A percentile compares a stretch with the other conserved stretches of the same genome.
These are phyloP conservation scores for Drosophila pseudoananassae DNA, from an alignment of 1,140 invertebrate genomes.

Conservation along the genomic window DNA sequence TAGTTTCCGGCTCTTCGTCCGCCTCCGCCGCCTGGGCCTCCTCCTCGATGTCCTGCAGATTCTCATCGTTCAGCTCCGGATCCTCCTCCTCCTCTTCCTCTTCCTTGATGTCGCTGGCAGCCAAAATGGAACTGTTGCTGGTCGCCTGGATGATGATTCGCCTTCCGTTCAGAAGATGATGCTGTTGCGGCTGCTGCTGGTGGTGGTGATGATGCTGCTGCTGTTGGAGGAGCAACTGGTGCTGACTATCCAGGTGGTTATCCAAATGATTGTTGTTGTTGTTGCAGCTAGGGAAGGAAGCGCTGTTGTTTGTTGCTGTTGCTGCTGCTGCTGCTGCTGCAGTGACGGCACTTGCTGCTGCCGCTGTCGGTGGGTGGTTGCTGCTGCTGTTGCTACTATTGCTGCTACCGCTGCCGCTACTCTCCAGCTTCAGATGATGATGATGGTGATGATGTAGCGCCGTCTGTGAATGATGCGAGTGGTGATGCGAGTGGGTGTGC, in stretches of 20 bases:
- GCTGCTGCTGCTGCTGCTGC: conserved; percentile 30
- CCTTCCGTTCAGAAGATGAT: conserved; percentile 71
- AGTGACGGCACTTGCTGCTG: conserved; percentile 19
- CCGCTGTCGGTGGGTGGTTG: conserved; percentile 73
- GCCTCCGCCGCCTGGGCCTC: conserved; percentile 79
- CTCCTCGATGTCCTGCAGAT: conserved; percentile 79
- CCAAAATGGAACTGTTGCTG: conserved; percentile 34
- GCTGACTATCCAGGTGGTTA: conserved; percentile 45
- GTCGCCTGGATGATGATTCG: conserved; percentile 79
- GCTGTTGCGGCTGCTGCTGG: conserved; percentile 64
- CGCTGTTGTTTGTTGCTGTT: conserved; percentile 9
- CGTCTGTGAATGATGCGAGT: conserved; percentile 30
- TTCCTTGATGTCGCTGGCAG: conserved; percentile 60
- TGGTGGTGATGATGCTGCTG: conserved; percentile 58
- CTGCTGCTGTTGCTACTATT: conserved; percentile 29
- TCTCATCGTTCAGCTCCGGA: conserved; percentile 80
- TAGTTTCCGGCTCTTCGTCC: conserved; percentile 70
- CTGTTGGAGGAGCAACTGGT: conserved; percentile 48
- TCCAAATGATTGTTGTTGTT: conserved; percentile 16
- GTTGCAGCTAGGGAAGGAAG: conserved; percentile 13
- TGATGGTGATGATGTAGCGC: not conserved
- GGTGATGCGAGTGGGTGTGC: conserved; percentile 16
- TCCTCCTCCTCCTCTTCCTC: conserved; percentile 78
- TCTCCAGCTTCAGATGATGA: conserved; percentile 34
- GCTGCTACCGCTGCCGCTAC: conserved; percentile 17